phyloP scores from a whole-genome alignment of 2,797 vertebrate genomes.

The Coilia nasus region DNA sequence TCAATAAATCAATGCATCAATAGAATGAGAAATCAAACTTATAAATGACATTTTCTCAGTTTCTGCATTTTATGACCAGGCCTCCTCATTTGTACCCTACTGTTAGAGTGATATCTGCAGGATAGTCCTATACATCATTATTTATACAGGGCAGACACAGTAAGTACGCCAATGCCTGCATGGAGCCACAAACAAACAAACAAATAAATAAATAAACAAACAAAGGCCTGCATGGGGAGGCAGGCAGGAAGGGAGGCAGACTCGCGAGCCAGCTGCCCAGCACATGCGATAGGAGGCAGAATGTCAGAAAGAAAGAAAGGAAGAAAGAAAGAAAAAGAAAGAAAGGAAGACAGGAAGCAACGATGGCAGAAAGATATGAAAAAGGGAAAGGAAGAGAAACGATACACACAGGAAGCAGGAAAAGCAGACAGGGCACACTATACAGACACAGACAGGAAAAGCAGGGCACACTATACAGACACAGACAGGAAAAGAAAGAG shows the following conservation, averaged over 20 bases:
- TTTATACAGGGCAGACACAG: too few relatives aligned
- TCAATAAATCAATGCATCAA: too few relatives aligned
- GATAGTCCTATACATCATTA: too few relatives aligned
- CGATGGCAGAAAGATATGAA: too few relatives aligned
- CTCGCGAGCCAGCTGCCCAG: neutral
- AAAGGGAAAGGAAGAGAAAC: neutral
- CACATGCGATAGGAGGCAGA: neutral
- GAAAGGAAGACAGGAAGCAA: neutral
- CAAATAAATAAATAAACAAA: neutral
- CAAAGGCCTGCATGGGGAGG: neutral
- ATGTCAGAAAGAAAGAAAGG: neutral
- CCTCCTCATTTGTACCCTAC: too few relatives aligned
- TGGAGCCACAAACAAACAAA: too few relatives aligned
- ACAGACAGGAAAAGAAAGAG: neutral
- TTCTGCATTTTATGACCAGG: too few relatives aligned
- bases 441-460: conserved; percentile 15
- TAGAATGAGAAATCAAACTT: too few relatives aligned
- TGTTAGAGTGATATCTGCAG: too few relatives aligned
- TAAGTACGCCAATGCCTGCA: too few relatives aligned
- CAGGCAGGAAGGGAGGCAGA: neutral
- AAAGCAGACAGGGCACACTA: neutral
- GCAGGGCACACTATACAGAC: neutral
- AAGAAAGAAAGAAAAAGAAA: neutral
- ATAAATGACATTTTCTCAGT: too few relatives aligned
- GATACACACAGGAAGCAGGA: neutral